Conservation (phyloP, 2,797 vertebrate genomes). For the Tamandua tetradactyla region DNA sequence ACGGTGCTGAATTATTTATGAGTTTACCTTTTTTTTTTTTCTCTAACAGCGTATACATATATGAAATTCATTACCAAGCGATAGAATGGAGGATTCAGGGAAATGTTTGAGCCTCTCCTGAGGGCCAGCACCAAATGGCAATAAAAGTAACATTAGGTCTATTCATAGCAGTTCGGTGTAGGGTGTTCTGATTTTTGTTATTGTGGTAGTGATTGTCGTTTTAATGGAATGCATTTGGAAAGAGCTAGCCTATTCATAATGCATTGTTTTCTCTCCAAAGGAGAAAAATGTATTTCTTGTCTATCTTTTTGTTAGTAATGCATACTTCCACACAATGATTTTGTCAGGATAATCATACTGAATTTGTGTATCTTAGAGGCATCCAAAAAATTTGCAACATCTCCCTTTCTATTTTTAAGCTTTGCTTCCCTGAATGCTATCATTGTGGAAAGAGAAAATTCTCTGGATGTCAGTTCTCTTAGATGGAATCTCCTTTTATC, state of each 20-base stretch:
- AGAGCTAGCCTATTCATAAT: not conserved
- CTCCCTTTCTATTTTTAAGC: not conserved
- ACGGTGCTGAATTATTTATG: conserved; percentile 66
- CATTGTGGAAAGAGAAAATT: not conserved
- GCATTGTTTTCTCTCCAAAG: not conserved
- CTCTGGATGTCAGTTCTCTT: not conserved
- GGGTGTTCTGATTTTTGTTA: not conserved
- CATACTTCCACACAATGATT: not conserved
- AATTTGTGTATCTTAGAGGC: not conserved
- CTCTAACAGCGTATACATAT: not conserved
- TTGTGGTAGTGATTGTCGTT: not conserved
- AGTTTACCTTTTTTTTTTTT: conserved; percentile 21
- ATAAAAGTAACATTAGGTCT: not conserved
- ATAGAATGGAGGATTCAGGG: not conserved
- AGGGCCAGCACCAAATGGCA: not conserved
- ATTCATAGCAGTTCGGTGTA: not conserved
- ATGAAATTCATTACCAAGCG: conserved; percentile 47
- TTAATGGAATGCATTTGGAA: not conserved
- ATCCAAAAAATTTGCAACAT: not conserved
- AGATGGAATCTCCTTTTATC: not conserved
- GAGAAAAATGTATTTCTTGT: not conserved
- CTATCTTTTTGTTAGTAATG: not conserved
- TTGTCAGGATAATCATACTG: not conserved
- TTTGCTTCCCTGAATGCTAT: not conserved
- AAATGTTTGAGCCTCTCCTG: not conserved